These are phyloP conservation scores for Nomada goodeniana DNA, from an alignment of 2,888 invertebrate genomes.

Conservation along the genomic window DNA sequence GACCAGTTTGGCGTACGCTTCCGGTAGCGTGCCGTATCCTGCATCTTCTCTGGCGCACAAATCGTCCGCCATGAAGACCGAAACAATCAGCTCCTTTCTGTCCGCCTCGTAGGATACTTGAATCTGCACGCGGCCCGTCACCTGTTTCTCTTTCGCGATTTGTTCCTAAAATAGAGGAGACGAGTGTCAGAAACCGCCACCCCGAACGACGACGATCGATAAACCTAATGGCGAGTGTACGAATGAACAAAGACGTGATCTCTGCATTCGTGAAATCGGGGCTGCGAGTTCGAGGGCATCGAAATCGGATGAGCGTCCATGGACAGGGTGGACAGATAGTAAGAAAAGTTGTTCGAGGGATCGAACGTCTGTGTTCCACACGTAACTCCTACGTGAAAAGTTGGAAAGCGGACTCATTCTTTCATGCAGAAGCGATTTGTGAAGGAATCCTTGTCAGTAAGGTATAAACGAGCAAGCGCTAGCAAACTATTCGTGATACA, in stretches of 20 bases:
- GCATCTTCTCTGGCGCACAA: slow-evolving; percentile 92
- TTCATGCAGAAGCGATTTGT: slow-evolving; percentile 66
- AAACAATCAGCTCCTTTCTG: slow-evolving; percentile 92
- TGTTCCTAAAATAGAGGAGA: slow-evolving; percentile 86
- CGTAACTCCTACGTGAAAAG: slow-evolving; percentile 32
- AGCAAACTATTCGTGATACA: slow-evolving; percentile 40
- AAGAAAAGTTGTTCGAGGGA: not conserved
- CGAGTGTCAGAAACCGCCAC: not conserved
- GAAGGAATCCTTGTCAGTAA: slow-evolving; percentile 20
- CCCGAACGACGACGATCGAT: not conserved
- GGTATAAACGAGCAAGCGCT: slow-evolving; percentile 44
- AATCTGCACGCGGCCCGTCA: slow-evolving; percentile 92
- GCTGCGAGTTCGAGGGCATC: not conserved
- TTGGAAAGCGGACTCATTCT: slow-evolving; percentile 57
- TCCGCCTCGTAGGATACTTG: slow-evolving; percentile 96
- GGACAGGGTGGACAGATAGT: not conserved
- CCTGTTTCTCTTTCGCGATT: slow-evolving; percentile 90
- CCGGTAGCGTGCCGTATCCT: slow-evolving; percentile 91
- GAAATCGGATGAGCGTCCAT: not conserved
- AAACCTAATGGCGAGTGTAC: slow-evolving; percentile 30
- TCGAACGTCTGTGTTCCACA: slow-evolving; percentile 42
- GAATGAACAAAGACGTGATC: slow-evolving; percentile 51
- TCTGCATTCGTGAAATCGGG: not conserved
- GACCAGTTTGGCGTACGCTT: slow-evolving; percentile 93
- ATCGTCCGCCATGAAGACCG: slow-evolving; percentile 94